Percentiles rank a stretch among this genome's conserved stretches.
These are phyloP conservation scores for Pseudonaja textilis DNA, from an alignment of 2,113 vertebrate genomes.

Conservation along the genomic window DNA sequence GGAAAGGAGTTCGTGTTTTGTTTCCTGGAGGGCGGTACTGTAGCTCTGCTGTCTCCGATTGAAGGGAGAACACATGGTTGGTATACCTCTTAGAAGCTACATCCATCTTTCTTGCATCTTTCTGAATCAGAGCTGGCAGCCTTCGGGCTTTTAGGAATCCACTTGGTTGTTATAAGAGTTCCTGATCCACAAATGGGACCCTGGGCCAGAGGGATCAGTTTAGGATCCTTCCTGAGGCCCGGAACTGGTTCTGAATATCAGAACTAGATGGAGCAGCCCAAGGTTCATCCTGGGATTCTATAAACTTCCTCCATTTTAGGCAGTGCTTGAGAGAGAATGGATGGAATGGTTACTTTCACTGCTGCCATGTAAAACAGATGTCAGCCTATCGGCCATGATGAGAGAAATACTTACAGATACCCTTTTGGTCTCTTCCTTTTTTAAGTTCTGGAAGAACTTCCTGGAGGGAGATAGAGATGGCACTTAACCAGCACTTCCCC, in stretches of 20 bases:
- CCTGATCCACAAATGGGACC: background rate
- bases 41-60: background rate
- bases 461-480: background rate
- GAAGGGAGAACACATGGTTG: background rate
- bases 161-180: background rate
- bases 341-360: background rate
- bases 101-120: background rate
- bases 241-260: background rate
- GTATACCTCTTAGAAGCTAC: background rate
- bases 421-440: background rate
- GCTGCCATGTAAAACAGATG: background rate
- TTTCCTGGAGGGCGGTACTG: background rate
- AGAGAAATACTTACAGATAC: background rate
- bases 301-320: background rate
- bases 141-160: background rate
- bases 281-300: no score
- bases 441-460: background rate
- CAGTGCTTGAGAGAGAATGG: no score
- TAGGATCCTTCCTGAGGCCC: background rate
- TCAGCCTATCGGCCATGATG: background rate
- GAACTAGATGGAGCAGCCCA: background rate
- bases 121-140: background rate
- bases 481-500: background rate
- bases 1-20: background rate
- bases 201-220: background rate